Conservation (phyloP, 2,888 invertebrate species). For the Eupithecia vulgata region DNA sequence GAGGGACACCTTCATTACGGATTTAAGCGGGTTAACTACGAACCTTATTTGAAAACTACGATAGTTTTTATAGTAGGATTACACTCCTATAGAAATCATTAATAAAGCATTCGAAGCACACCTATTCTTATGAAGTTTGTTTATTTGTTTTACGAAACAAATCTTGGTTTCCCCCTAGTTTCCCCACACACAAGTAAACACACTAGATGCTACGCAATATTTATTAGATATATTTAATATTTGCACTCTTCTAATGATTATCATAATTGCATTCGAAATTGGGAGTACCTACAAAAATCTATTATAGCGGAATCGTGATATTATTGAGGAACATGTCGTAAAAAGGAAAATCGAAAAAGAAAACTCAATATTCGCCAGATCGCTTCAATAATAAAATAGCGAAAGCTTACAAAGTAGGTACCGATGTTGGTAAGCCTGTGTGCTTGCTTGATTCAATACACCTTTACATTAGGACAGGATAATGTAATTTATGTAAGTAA, state of each 20-base stretch:
- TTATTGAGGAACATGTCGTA: slow-evolving; percentile 32
- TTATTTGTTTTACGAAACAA: no score
- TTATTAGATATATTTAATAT: background rate
- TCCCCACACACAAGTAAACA: no score
- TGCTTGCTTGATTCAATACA: slow-evolving; percentile 28
- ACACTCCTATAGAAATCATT: no score
- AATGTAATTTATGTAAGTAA: slow-evolving; percentile 4
- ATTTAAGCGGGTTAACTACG: no score
- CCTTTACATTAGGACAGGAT: slow-evolving; percentile 8
- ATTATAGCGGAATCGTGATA: slow-evolving; percentile 13
- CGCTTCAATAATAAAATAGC: slow-evolving; percentile 39
- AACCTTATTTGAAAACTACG: no score
- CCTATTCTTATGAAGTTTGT: no score
- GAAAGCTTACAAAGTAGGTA: slow-evolving; percentile 27
- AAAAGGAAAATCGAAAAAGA: slow-evolving; percentile 33
- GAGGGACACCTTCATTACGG: no score
- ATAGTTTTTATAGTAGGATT: no score
- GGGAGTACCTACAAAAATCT: background rate
- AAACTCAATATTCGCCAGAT: slow-evolving; percentile 34
- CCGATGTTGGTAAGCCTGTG: slow-evolving; percentile 34
- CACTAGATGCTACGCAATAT: no score
- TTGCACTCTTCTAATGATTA: background rate
- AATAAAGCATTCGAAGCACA: no score
- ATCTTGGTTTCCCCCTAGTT: no score
- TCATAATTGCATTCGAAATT: background rate